These are phyloP conservation scores for Saxidomus purpurata DNA, from an alignment of 1,140 invertebrate species.

Conservation along the genomic window DNA sequence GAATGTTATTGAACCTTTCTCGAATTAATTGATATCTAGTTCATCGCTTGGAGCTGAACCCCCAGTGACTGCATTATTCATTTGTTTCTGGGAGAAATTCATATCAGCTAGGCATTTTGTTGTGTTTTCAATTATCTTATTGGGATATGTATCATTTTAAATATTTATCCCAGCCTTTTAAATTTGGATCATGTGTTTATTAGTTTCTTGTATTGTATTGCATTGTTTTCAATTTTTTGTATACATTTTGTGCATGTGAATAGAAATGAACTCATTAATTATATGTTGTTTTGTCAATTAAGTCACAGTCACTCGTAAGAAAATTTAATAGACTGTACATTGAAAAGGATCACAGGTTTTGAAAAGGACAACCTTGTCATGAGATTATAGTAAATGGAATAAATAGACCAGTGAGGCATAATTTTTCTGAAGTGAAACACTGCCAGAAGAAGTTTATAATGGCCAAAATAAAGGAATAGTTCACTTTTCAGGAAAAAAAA, in stretches of 20 bases:
- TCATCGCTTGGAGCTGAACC: not conserved
- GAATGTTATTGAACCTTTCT: not conserved
- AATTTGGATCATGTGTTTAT: too few species aligned
- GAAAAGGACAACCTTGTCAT: not conserved
- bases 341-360: slow-evolving; percentile 11
- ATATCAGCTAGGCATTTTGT: not conserved
- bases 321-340: not conserved
- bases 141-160: not conserved
- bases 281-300: slow-evolving; percentile 19
- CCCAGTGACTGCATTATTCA: not conserved
- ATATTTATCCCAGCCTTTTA: too few species aligned
- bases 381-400: not conserved
- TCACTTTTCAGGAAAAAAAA: too few species aligned
- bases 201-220: too few species aligned
- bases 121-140: not conserved
- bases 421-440: too few species aligned
- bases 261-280: not conserved
- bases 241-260: not conserved
- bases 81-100: not conserved
- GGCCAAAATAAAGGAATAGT: too few species aligned
- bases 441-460: too few species aligned
- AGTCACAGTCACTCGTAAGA: not conserved
- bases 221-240: too few species aligned
- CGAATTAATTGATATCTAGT: not conserved
- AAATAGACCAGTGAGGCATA: too few species aligned